Conservation (phyloP, 2,888 invertebrate genomes). For the Callyntrura guangdongensis region DNA sequence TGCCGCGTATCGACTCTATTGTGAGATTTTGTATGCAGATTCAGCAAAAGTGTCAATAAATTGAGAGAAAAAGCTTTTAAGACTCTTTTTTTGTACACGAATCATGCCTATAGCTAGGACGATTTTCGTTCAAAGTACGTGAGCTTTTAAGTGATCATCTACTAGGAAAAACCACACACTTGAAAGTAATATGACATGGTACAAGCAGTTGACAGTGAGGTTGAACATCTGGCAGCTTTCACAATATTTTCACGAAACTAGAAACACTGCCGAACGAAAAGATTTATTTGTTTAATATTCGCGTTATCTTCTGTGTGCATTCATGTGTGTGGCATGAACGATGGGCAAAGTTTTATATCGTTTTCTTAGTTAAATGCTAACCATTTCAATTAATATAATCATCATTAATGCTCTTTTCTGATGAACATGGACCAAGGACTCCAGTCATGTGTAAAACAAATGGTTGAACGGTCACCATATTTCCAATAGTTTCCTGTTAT, state of each 20-base stretch:
- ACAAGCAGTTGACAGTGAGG: constrained; percentile 25
- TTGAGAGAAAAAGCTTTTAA: constrained; percentile 12
- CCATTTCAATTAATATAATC: no score
- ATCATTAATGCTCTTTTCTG: no score
- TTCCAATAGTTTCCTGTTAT: not conserved
- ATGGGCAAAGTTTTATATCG: no score
- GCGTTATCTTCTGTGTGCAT: no score
- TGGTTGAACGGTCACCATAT: not conserved
- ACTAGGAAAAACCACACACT: constrained; percentile 5
- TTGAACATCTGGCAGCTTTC: constrained; percentile 34
- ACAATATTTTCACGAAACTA: not conserved
- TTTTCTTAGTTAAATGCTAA: no score
- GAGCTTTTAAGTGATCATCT: constrained; percentile 37
- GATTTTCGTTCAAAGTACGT: not conserved
- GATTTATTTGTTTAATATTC: not conserved
- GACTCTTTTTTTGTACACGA: constrained; percentile 5
- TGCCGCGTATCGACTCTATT: not conserved
- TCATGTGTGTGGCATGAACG: no score
- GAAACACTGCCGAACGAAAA: not conserved
- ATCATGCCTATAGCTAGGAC: not conserved
- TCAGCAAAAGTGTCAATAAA: not conserved
- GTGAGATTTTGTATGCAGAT: not conserved
- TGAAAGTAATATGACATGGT: constrained; percentile 22
- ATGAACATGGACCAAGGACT: no score
- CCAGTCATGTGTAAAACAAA: no score